Conservation (phyloP, 2,797 vertebrate species). For the Borostomias antarcticus region DNA sequence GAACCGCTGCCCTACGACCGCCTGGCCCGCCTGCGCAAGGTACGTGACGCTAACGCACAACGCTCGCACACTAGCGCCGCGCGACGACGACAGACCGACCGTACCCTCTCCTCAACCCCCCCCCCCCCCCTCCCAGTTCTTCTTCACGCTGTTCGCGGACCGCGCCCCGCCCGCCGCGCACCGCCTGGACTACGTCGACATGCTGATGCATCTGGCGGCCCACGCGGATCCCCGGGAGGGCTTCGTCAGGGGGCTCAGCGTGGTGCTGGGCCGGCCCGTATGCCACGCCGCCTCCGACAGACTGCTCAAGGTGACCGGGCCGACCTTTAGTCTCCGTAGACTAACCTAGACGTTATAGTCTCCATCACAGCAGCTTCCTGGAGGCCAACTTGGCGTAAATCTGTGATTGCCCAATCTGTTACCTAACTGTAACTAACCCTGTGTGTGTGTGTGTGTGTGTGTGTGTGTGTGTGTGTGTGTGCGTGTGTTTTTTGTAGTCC, state of each 20-base stretch:
- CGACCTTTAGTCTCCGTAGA: too few species aligned
- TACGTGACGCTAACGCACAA: conserved; percentile 48
- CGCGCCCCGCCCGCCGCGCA: conserved; percentile 58
- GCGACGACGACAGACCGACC: background rate
- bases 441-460: background rate
- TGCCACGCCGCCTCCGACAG: conserved; percentile 41
- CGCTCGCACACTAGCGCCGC: background rate
- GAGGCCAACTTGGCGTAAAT: too few species aligned
- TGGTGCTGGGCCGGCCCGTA: conserved; percentile 73
- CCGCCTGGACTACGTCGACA: conserved; percentile 79
- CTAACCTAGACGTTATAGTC: background rate
- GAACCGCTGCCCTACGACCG: conserved; percentile 76
- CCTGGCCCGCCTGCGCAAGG: conserved; percentile 78
- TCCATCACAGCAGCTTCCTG: too few species aligned
- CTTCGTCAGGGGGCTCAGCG: conserved; percentile 84
- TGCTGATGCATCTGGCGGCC: conserved; percentile 87
- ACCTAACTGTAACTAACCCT: too few species aligned
- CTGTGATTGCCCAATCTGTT: too few species aligned
- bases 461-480: background rate
- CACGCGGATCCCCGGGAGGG: conserved; percentile 81
- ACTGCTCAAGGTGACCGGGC: conserved; percentile 66
- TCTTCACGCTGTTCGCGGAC: conserved; percentile 87
- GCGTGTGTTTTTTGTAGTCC: conserved; percentile 53
- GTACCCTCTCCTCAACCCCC: background rate
- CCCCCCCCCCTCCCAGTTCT: conserved; percentile 74